Percentiles rank a stretch among this genome's conserved stretches.
These are phyloP conservation scores for Zoanthus sansibaricus DNA, from an alignment of 92 coral and sea anemone genomes.

Conservation along the genomic window DNA sequence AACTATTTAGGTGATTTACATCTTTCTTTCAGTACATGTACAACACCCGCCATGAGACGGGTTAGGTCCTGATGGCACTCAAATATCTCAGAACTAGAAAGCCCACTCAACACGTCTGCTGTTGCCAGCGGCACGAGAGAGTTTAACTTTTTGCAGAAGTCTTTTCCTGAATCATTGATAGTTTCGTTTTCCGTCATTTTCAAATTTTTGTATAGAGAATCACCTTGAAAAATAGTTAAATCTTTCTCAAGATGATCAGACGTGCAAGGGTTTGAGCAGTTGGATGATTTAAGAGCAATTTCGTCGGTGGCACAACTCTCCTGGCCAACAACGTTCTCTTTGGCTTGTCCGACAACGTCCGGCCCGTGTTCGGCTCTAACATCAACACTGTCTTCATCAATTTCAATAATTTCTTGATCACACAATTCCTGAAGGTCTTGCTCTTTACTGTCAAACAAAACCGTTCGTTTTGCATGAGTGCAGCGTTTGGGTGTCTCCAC, in stretches of 20 bases:
- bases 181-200: conserved; percentile 42
- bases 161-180: conserved; percentile 3
- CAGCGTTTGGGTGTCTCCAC: conserved; percentile 29
- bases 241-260: conserved; percentile 9
- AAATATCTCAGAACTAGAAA: conserved; percentile 83
- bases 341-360: background rate
- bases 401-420: background rate
- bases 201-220: background rate
- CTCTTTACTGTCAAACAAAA: conserved; percentile 27
- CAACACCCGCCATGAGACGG: conserved; percentile 71
- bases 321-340: background rate
- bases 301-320: background rate
- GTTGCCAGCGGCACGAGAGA: conserved; percentile 68
- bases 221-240: background rate
- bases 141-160: conserved; percentile 61
- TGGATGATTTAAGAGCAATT: background rate
- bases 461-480: conserved; percentile 38
- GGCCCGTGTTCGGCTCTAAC: background rate
- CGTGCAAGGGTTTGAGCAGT: background rate
- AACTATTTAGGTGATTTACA: conserved; percentile 48
- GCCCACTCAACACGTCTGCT: conserved; percentile 64
- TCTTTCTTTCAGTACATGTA: conserved; percentile 64
- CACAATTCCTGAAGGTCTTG: background rate
- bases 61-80: conserved; percentile 76
- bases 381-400: background rate